A percentile compares a stretch with the other conserved stretches of the same genome.
Conservation (phyloP, 2,888 invertebrate species). For the Timandra comae region DNA sequence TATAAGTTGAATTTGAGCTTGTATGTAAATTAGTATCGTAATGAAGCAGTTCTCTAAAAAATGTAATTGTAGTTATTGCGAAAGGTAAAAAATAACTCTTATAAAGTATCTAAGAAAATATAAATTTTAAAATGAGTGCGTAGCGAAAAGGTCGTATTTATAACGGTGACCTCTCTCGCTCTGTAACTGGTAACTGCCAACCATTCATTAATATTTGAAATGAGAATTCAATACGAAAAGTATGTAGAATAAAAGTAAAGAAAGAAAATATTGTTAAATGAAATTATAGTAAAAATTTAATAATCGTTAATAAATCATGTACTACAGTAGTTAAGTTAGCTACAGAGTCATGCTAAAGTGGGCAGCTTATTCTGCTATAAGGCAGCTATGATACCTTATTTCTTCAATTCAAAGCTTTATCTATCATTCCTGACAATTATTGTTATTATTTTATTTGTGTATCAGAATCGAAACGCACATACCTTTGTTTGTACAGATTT, state of each 20-base stretch:
- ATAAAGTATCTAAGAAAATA: slow-evolving; percentile 26
- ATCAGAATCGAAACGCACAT: slow-evolving; percentile 45
- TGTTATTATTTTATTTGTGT: slow-evolving; percentile 13
- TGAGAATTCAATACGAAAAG: slow-evolving; percentile 49
- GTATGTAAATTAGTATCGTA: slow-evolving; percentile 53
- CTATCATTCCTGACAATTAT: slow-evolving; percentile 30
- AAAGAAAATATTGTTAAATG: slow-evolving; percentile 66
- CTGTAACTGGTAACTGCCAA: slow-evolving; percentile 53
- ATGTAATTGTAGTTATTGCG: slow-evolving; percentile 33
- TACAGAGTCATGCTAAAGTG: slow-evolving; percentile 28
- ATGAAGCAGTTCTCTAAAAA: slow-evolving; percentile 37
- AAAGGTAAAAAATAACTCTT: slow-evolving; percentile 35
- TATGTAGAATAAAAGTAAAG: slow-evolving; percentile 60
- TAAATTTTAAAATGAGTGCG: slow-evolving; percentile 24
- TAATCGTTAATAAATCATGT: slow-evolving; percentile 64
- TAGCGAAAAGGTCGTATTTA: slow-evolving; percentile 33
- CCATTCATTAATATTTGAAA: slow-evolving; percentile 52
- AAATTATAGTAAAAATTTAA: slow-evolving; percentile 71
- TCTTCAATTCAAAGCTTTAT: slow-evolving; percentile 21
- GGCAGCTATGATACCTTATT: slow-evolving; percentile 18
- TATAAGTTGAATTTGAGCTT: slow-evolving; percentile 75
- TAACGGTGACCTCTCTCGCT: slow-evolving; percentile 29
- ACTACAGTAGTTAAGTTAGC: slow-evolving; percentile 34
- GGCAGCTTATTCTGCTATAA: slow-evolving; percentile 19
- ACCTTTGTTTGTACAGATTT: slow-evolving; percentile 14